phyloP scores from a whole-genome alignment of 2,113 vertebrate genomes.

The Sarotherodon lohbergeri region DNA sequence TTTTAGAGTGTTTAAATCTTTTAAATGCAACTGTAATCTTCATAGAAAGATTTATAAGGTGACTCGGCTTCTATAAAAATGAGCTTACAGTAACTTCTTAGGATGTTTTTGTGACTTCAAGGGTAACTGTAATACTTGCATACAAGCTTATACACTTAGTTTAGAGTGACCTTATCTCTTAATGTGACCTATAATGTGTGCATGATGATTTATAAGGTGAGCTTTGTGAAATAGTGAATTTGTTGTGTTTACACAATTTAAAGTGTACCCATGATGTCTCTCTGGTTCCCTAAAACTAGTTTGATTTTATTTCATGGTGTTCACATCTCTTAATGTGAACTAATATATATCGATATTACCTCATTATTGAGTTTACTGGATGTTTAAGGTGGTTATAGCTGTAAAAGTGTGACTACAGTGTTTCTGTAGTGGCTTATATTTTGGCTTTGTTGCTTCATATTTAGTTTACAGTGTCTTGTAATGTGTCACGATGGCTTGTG shows the following conservation, averaged over 20 bases:
- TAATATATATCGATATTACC: not conserved
- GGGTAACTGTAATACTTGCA: not conserved
- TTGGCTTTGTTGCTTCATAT: not conserved
- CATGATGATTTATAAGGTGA: not conserved
- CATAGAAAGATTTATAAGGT: not conserved
- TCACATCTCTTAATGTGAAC: not conserved
- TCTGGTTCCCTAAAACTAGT: not conserved
- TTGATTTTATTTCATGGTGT: not conserved
- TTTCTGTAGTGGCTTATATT: not conserved
- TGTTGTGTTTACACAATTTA: not conserved
- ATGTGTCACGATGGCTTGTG: not conserved
- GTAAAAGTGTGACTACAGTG: not conserved
- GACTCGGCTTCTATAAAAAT: not conserved
- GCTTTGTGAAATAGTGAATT: not conserved
- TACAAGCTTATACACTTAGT: not conserved
- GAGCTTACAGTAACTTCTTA: not conserved
- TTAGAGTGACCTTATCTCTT: not conserved
- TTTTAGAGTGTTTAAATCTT: not conserved
- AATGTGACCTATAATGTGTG: not conserved
- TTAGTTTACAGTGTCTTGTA: not conserved
- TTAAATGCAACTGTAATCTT: not conserved
- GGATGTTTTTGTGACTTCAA: not conserved
- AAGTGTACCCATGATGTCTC: not conserved
- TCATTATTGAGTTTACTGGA: not conserved
- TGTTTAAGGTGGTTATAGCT: not conserved